Evolutionary conservation across 2,797 vertebrate genomes (phyloP).

Genomic region (Chiroxiphia lanceolata): DNA sequence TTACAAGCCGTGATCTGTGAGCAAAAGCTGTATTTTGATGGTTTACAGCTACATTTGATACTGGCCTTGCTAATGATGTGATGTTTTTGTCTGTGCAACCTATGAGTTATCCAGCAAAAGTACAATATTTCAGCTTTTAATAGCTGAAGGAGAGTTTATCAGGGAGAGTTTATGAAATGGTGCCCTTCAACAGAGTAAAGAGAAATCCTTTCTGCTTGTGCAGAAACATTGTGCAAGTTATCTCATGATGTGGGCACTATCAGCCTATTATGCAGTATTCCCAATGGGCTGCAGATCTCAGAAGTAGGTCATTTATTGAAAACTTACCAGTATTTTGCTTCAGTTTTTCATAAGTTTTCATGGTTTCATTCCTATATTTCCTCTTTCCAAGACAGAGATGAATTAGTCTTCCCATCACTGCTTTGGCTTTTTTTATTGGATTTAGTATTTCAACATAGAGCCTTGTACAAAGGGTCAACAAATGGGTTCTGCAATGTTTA

Average conservation of each 20-base stretch:
- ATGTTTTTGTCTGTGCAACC: neutral
- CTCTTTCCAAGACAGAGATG: neutral
- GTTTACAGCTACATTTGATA: neutral
- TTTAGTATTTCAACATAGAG: neutral
- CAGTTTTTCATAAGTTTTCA: neutral
- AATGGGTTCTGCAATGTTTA: neutral
- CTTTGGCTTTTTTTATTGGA: neutral
- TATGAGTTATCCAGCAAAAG: neutral
- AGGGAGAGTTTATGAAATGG: neutral
- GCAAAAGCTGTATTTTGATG: neutral
- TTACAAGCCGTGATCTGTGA: neutral
- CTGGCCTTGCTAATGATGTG: neutral
- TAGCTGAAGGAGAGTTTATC: neutral
- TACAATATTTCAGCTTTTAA: neutral
- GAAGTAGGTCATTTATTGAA: neutral
- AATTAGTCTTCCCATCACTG: neutral
- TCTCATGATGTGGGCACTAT: neutral
- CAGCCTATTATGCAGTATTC: neutral
- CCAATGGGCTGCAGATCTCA: neutral
- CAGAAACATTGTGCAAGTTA: neutral
- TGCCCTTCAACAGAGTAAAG: neutral
- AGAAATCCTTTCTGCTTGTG: neutral
- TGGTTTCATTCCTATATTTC: neutral
- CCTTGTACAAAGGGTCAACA: neutral
- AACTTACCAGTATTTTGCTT: neutral